These are phyloP conservation scores for Halichoeres trimaculatus DNA, from an alignment of 2,113 vertebrate species.

Conservation along the genomic window DNA sequence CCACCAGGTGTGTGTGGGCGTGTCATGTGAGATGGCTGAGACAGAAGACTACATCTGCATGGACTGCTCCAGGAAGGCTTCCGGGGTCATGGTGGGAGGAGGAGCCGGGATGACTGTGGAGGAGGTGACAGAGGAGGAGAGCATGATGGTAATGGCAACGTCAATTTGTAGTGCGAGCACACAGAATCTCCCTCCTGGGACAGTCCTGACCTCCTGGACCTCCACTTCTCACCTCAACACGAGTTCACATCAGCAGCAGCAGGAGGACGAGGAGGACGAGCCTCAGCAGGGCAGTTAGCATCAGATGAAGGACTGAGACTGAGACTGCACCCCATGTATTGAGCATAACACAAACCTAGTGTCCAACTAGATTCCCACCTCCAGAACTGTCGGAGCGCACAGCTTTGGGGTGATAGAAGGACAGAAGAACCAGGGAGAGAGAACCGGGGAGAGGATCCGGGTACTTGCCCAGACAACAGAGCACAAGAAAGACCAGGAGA, in stretches of 20 bases:
- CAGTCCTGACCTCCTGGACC: slow-evolving; percentile 59
- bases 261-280: slow-evolving; percentile 63
- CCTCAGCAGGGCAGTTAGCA: slow-evolving; percentile 92
- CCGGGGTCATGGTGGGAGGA: slow-evolving; percentile 6
- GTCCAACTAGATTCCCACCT: slow-evolving; percentile 16
- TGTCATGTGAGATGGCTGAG: slow-evolving; percentile 98
- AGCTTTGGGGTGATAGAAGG: not conserved
- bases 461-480: slow-evolving; percentile 22
- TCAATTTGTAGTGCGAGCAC: slow-evolving; percentile 47
- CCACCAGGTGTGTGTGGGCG: slow-evolving; percentile 97
- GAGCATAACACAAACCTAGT: slow-evolving; percentile 20
- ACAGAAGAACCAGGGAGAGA: too few relatives aligned
- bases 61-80: slow-evolving; percentile 90
- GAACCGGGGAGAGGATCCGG: not conserved
- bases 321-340: slow-evolving; percentile 23
- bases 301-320: slow-evolving; percentile 17
- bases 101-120: slow-evolving; percentile 21
- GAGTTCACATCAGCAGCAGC: slow-evolving; percentile 47
- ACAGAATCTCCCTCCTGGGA: slow-evolving; percentile 46
- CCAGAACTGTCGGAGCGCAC: slow-evolving; percentile 10
- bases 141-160: slow-evolving; percentile 66
- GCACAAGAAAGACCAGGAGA: slow-evolving; percentile 47
- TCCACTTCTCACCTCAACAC: slow-evolving; percentile 42
- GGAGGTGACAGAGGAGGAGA: slow-evolving; percentile 66
- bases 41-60: slow-evolving; percentile 98